A percentile compares a stretch with the other conserved stretches of the same genome.
Evolutionary conservation across 2,888 invertebrate genomes (phyloP).

Genomic region (Rhamphomyia laevipes): DNA sequence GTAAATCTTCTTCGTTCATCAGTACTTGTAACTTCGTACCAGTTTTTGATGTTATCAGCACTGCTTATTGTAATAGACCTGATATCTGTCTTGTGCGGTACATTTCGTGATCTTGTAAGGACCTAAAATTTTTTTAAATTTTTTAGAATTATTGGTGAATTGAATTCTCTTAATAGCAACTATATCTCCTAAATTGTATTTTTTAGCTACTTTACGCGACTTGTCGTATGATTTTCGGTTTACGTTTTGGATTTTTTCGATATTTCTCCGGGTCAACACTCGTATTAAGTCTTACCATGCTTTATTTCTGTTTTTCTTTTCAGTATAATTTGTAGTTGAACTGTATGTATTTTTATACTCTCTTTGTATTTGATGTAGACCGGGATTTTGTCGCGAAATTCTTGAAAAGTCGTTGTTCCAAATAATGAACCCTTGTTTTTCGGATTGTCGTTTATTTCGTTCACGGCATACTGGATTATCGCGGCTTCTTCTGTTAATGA

Average conservation of each 20-base stretch:
- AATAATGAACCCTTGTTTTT: constrained; percentile 18
- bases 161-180: background rate
- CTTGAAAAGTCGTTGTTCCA: constrained; percentile 11
- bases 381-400: constrained; percentile 2
- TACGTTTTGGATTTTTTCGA: background rate
- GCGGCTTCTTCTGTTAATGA: constrained; percentile 14
- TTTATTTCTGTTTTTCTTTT: no score
- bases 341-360: no score
- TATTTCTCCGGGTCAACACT: background rate
- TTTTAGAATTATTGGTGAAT: background rate
- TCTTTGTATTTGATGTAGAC: background rate
- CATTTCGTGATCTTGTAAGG: background rate
- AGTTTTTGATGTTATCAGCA: background rate
- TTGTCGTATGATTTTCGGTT: background rate
- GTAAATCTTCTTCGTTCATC: background rate
- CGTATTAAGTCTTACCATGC: background rate
- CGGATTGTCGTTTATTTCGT: constrained; percentile 19
- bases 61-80: background rate
- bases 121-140: background rate
- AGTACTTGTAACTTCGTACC: background rate
- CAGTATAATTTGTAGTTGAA: no score
- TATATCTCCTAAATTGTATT: background rate
- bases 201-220: background rate
- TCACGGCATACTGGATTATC: constrained; percentile 22
- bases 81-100: background rate